Evolutionary conservation across 1,140 invertebrate species (phyloP), one percentile per base, ranked within the genome.

Genomic region (Drosophila ogumai): DNA sequence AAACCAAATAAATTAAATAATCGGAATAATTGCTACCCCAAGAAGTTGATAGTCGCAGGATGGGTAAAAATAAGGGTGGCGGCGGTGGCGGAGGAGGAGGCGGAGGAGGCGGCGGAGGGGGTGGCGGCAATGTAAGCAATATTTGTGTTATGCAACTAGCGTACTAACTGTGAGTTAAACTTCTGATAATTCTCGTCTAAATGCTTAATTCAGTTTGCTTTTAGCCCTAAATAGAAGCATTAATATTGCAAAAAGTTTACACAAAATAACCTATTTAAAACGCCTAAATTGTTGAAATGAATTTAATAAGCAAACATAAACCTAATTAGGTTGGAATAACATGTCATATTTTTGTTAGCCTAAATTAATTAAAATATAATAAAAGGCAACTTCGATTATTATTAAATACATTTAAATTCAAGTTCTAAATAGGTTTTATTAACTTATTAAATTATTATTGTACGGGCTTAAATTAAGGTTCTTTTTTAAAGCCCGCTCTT

Each of bases 91-190:
- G 81, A 0, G 80, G 68, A 8, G 74, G 82, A 7, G 72, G 64
- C 0, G 76, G 72, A 8, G 63, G 72, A 0, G 56, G 69, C 1
- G 63, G 80, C 25, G 81, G 79, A 36, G 86, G 90, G 2, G 80
- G 82, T 15, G 85, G 82, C 40, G 84, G 72, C 49, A 92, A 92
- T 92, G 91, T 92, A 91, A 92, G 91, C 87, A 92, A 91, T 81
- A 91, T 92, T 90, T 91, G 86, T 91, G 82, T 91, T 91, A 84
- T 91, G 79, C 90, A 91, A 90, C 81, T 78, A 12, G 44, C 69
- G 63, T 40, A 71, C 71, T 88, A 90, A 88, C 58, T 88, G 85
- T 90, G 74, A 88, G 85, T 90, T 46, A 46, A 71, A 77, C 71
- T 47, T 57, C 52, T 40, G 28, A 15, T 25, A 34, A 56, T 22